Evolutionary conservation across 2,113 vertebrate genomes (phyloP), one percentile per base, ranked within the genome.

Genomic region (Regulus satrapa): DNA sequence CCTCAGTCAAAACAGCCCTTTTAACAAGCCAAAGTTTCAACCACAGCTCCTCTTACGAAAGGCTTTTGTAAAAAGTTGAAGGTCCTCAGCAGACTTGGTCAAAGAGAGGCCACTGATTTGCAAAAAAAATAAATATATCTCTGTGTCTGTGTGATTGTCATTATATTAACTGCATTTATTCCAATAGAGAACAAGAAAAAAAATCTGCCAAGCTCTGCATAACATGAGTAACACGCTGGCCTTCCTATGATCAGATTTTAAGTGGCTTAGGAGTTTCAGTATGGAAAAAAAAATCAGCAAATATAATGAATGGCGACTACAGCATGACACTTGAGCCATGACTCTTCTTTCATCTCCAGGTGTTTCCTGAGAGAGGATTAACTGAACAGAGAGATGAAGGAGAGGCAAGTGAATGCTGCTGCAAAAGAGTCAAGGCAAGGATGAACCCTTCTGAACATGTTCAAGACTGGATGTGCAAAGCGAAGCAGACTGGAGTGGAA

Each of bases 71-170:
- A 84, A 56, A 74, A 88, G 10, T 36, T 43, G 21, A 28, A 84
- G 5, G 40, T 67, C 51, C 23, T 77, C 46, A 51, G n/a, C 0
- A 81, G 46, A 48, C 31, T 38, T 32, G 23, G 61, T 48, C 73
- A 86, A 88, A 75, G 25, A 66, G 18, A 63, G 12, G 7, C 12
- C 26, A 75, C 20, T 18, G 12, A 56, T 84, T 81, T 52, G 4
- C 7, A 62, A 59, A 54, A 36, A 36, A 55, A 20, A 24, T 1
- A 40, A 18, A 25, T 8, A 3, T 6, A 4, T 2, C 0, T 32
- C 1, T 41, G 5, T 31, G 11, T 14, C 15, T 40, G 16, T 56
- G 24, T n/a, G 41, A 64, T 18, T 75, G 66, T 49, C 52, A 64
- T 31, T 64, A 21, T 55, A 89, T 54, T 46, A 78, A 81, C 20